Evolutionary conservation across 2,113 vertebrate species (phyloP).

Genomic region (Plecotus auritus): DNA sequence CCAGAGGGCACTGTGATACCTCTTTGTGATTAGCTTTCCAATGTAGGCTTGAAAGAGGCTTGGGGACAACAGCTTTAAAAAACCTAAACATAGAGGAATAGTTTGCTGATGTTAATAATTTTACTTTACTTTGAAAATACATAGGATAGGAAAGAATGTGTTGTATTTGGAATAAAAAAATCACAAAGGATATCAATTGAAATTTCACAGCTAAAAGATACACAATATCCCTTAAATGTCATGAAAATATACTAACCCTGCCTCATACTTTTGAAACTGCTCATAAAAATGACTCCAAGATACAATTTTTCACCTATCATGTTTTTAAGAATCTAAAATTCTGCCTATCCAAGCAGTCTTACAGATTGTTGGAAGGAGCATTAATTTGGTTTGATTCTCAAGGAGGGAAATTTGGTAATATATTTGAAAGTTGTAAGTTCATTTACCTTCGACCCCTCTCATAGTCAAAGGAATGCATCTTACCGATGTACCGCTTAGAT

Average conservation of each 20-base stretch:
- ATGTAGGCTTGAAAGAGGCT: neutral
- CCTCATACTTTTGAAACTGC: neutral
- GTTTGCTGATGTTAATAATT: constrained; percentile 28
- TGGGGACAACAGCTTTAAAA: neutral
- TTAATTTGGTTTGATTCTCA: neutral
- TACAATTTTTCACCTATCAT: neutral
- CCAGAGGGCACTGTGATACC: constrained; percentile 64
- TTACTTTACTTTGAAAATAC: constrained; percentile 27
- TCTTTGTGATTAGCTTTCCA: neutral
- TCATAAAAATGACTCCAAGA: neutral
- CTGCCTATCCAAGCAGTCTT: neutral
- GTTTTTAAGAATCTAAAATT: neutral
- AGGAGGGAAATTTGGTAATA: neutral
- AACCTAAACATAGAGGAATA: neutral
- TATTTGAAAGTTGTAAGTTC: neutral
- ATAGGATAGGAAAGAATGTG: neutral
- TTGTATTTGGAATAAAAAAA: neutral
- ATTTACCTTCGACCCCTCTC: neutral
- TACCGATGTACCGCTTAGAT: neutral
- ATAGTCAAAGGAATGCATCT: neutral
- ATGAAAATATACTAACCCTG: neutral
- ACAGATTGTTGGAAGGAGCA: neutral
- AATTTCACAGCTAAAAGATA: neutral
- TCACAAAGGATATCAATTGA: neutral
- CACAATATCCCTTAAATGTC: neutral